Base-by-base conservation (phyloP, 2,888 invertebrate species). In the Caenorhabditis sp. region DNA sequence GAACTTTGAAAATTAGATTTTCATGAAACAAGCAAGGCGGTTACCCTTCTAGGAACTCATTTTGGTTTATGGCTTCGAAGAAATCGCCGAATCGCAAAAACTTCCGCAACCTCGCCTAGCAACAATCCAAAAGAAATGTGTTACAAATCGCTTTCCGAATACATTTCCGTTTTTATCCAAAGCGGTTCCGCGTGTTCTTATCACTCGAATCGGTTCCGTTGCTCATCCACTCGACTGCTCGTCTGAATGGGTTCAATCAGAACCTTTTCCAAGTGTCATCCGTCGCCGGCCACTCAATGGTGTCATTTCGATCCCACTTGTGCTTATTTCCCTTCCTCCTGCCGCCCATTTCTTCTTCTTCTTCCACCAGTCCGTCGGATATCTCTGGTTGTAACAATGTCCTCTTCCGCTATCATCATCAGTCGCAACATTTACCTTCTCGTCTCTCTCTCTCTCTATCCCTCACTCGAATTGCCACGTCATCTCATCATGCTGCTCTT, bases 221-320 rank as follows among this genome's bases (percentile, higher is more conserved):
- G 9, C 32, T 44, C 37, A 13, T 60, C 1, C 61, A n/a, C 15
- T 20, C 22, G 5, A 18, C 32, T n/a, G n/a, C n/a, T n/a, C n/a
- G n/a, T 32, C 37, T 74, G 74, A 74, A 60, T 65, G 56, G 58
- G 47, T 32, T 56, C 44, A 72, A 72, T 72, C 64, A 72, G 61
- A 62, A 47, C 18, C 47, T 2, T 64, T 64, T 61, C 68, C 69
- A 69, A 71, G 70, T 78, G 69, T 64, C 56, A 24, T n/a, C n/a
- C n/a, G n/a, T n/a, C n/a, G n/a, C n/a, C n/a, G n/a, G 20, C 44
- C 20, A 24, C 78, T 64, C 65, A 65, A 64, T 70, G 70, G 69
- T 78, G 64, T 70, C 69, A 78, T 70, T 78, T 64, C 71, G 60
- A 69, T 15, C 32, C 37, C 53, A 47, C 71, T 53, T 47, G 32